Percentiles rank a stretch among this genome's conserved stretches.
phyloP scores from a whole-genome alignment of 1,140 invertebrate species.

The Drosophila pallidifrons region DNA sequence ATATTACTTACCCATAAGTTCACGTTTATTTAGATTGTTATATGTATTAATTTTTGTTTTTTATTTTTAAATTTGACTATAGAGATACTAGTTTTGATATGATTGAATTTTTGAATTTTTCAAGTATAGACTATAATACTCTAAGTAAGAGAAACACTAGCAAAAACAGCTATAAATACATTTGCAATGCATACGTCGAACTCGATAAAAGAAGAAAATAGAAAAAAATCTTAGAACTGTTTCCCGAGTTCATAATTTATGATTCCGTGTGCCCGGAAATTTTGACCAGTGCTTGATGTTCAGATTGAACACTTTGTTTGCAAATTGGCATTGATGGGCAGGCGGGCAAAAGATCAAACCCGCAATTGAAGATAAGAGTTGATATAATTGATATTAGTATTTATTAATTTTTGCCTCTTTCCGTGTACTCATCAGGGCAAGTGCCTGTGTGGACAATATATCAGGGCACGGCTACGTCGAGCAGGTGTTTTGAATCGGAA shows the following conservation, averaged over 20 bases:
- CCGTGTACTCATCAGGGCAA: constrained; percentile 64
- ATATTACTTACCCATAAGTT: neutral
- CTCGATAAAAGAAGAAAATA: constrained; percentile 16
- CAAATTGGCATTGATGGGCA: constrained; percentile 20
- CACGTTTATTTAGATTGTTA: no score
- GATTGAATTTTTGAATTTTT: neutral
- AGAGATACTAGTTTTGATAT: no score
- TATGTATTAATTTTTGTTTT: neutral
- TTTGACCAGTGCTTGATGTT: constrained; percentile 43
- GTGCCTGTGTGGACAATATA: constrained; percentile 83
- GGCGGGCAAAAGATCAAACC: constrained; percentile 53
- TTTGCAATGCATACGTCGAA: neutral
- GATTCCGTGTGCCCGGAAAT: constrained; percentile 41
- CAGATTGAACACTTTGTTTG: neutral
- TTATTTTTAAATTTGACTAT: no score
- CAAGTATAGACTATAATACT: neutral
- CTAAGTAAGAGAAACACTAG: neutral
- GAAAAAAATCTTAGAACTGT: constrained; percentile 21
- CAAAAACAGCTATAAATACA: constrained; percentile 33
- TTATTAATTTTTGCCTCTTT: constrained; percentile 50
- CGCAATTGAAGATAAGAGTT: constrained; percentile 19
- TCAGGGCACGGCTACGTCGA: constrained; percentile 75
- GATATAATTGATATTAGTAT: constrained; percentile 48
- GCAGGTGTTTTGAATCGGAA: constrained; percentile 83
- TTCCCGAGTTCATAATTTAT: constrained; percentile 43